Evolutionary conservation across 2,797 vertebrate genomes (phyloP), one percentile per base, ranked within the genome.

Genomic region (Phoebastria nigripes): DNA sequence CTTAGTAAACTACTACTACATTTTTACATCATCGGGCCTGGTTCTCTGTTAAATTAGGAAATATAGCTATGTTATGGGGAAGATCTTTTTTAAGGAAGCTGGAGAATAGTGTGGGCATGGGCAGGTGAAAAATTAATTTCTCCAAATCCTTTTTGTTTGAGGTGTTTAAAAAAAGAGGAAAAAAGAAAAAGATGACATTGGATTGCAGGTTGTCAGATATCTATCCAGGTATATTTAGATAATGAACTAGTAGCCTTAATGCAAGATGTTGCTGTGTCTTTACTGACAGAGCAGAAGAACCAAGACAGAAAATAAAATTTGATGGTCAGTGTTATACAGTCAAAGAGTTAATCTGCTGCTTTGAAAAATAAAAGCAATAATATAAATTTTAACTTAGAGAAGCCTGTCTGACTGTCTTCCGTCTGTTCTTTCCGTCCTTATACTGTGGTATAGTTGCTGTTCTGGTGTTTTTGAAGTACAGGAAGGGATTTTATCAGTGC

Each of bases 401-500:
- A 51, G 17, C 71, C 28, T 90, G 39, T 33, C 37, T 73, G 55
- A 37, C 31, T 67, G 24, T 41, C 28, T 82, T 94, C 20, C 0
- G 0, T 81, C 86, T 94, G 69, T 65, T 90, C 92, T 54, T 95
- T 84, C 54, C 42, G 55, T 92, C 67, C 52, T 88, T 49, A 35
- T 69, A 56, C 91, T 91, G 66, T 92, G 82, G 41, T 70, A 66
- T 77, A 92, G 92, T 54, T 88, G 62, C 87, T 31, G 2, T 61
- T 90, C 39, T 71, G 54, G n/a, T 79, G 82, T 69, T 96, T 96
- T 93, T 94, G 82, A 87, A 91, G 88, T 94, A 91, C 88, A 96
- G 95, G 93, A 89, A 96, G 94, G 67, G 94, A 92, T 86, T 97
- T 97, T 97, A 97, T 97, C 97, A 94, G 83, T 77, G 62, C 46